Evolutionary conservation across 1,140 invertebrate genomes (phyloP), one percentile per base, ranked within the genome.

Genomic region (Pectinophora gossypiella): DNA sequence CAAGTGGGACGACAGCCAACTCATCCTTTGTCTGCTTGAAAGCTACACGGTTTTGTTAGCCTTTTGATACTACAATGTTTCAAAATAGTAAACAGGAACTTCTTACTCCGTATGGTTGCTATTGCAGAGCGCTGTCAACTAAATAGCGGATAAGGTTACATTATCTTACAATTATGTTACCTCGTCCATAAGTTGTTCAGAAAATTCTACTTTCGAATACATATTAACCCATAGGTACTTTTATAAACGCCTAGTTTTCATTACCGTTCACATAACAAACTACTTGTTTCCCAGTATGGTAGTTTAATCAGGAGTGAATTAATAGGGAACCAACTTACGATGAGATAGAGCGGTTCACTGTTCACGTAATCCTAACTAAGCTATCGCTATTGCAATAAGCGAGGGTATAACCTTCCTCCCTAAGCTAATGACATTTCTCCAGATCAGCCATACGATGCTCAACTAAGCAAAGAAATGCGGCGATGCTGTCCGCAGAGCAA

Each of bases 1-100:
- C 80, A 83, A 84, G 76, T 86, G 79, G 83, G 83, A 84, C 77
- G 72, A 74, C 75, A 64, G 83, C 83, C 83, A 86, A 86, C 70
- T 86, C 76, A 86, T 86, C 83, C 83, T 84, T 84, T 86, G 83
- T 86, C 76, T 84, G 62, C 68, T 68, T 73, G 61, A 80, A 78
- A 79, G 78, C 72, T 76, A 81, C 78, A 76, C 76, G 78, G 68
- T 76, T 80, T 70, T 81, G 76, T 76, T 78, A 78, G 78, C 71
- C 73, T 75, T 78, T 76, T 70, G 56, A 80, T 76, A 75, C 68
- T 57, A 61, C 64, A 65, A 73, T 72, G 70, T 73, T 76, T 66
- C 66, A 68, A 70, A 72, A 56, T 66, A 65, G 63, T 68, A 76
- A 70, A 72, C 69, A 69, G 61, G 64, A 72, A 70, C 64, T 65